Evolutionary conservation across 2,113 vertebrate species (phyloP).

Genomic region (Petroica traversi): DNA sequence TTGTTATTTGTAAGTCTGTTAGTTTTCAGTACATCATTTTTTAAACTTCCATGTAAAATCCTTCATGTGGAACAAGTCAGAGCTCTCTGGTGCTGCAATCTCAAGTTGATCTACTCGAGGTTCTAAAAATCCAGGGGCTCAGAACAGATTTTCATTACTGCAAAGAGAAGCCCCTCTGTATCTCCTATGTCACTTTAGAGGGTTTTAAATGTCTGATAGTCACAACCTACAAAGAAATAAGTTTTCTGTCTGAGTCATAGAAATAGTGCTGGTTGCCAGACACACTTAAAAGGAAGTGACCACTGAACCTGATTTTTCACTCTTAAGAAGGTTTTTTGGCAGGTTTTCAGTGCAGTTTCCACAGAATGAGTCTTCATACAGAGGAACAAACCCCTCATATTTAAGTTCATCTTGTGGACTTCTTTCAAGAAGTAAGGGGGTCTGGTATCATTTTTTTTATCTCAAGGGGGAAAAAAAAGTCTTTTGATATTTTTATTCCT

Average conservation of each 20-base stretch:
- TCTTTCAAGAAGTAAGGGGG: slow-evolving; percentile 9
- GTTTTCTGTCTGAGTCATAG: slow-evolving; percentile 4
- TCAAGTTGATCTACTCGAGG: not conserved
- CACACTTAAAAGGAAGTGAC: slow-evolving; percentile 27
- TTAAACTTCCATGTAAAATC: not conserved
- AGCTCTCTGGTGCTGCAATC: not conserved
- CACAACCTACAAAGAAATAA: not conserved
- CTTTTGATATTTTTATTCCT: not conserved
- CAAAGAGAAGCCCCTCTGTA: not conserved
- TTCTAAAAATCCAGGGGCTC: not conserved
- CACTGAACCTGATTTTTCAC: slow-evolving; percentile 31
- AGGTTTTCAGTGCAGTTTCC: not conserved
- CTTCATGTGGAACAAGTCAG: not conserved
- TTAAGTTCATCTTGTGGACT: slow-evolving; percentile 24
- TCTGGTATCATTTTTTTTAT: not conserved
- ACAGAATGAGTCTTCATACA: not conserved
- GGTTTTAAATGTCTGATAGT: slow-evolving; percentile 30
- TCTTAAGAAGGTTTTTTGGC: not conserved
- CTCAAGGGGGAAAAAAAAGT: not conserved
- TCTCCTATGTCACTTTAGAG: not conserved
- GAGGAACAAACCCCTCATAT: not conserved
- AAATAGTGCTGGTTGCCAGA: slow-evolving; percentile 37
- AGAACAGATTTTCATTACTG: not conserved
- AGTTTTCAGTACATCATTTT: not conserved
- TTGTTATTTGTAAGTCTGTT: not conserved